Percentiles rank a stretch among this genome's conserved stretches.
Conservation (phyloP, 1,140 invertebrate species). For the Vollenhovia emeryi region DNA sequence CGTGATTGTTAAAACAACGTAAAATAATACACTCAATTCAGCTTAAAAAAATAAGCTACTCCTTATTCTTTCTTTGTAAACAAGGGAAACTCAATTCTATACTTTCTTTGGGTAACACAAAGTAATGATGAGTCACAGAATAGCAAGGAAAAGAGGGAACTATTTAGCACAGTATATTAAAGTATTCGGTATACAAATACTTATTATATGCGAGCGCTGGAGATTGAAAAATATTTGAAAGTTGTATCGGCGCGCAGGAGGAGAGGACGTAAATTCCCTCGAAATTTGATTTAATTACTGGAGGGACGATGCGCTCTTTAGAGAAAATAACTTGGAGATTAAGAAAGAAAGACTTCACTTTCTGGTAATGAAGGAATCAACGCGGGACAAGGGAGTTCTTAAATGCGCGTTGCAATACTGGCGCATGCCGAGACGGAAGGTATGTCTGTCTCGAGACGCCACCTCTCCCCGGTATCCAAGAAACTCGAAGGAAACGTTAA, state of each 20-base stretch:
- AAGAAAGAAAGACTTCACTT: constrained; percentile 55
- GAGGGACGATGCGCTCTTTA: constrained; percentile 9
- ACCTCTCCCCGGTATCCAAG: constrained; percentile 37
- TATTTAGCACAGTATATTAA: neutral
- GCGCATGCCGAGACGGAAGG: constrained; percentile 33
- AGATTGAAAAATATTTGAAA: constrained; percentile 23
- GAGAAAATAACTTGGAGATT: constrained; percentile 53
- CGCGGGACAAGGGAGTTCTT: constrained; percentile 51
- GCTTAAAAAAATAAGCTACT: neutral
- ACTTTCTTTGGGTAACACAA: neutral
- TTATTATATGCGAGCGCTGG: neutral
- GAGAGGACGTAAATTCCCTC: neutral
- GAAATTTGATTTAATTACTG: constrained; percentile 57
- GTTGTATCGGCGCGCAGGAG: neutral
- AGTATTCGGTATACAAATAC: constrained; percentile 29
- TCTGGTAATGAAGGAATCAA: constrained; percentile 58
- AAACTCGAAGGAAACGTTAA: constrained; percentile 66
- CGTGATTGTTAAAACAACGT: neutral
- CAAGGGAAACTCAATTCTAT: neutral
- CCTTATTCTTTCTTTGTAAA: neutral
- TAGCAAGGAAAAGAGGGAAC: neutral
- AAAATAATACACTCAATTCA: neutral
- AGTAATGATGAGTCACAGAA: neutral
- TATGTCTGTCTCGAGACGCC: constrained; percentile 53
- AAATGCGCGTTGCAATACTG: constrained; percentile 33